phyloP scores from a whole-genome alignment of 2,888 invertebrate genomes.

The Apamea crenata region DNA sequence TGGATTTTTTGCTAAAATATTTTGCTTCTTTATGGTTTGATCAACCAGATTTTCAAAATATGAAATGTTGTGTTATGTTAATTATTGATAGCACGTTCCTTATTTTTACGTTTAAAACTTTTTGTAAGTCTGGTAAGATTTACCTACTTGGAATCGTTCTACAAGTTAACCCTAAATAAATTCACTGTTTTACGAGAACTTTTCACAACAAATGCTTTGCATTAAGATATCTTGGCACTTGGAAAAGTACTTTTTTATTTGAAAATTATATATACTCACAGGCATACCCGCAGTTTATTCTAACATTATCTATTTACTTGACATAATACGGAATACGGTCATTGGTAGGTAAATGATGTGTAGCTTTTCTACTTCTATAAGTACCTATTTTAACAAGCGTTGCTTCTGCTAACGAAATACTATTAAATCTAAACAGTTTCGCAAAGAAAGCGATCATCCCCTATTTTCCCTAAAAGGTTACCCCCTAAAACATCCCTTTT shows the following conservation, averaged over 20 bases:
- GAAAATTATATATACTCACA: too few relatives aligned
- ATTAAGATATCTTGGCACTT: too few relatives aligned
- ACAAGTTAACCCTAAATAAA: not conserved
- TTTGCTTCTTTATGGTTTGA: not conserved
- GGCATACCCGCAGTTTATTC: too few relatives aligned
- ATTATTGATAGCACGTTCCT: not conserved
- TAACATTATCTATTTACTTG: too few relatives aligned
- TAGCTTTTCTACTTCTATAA: too few relatives aligned
- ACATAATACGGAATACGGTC: too few relatives aligned
- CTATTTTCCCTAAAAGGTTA: slow-evolving; percentile 23
- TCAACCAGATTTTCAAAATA: not conserved
- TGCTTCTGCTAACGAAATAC: not conserved
- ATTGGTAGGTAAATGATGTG: too few relatives aligned
- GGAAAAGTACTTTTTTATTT: too few relatives aligned
- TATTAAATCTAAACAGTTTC: not conserved
- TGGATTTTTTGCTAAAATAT: slow-evolving; percentile 22
- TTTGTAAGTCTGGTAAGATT: not conserved
- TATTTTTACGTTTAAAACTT: not conserved
- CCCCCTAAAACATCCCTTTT: slow-evolving; percentile 59
- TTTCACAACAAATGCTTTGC: too few relatives aligned
- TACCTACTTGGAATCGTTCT: not conserved
- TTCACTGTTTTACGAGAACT: too few relatives aligned
- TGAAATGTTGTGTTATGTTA: not conserved
- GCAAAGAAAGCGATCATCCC: slow-evolving; percentile 21
- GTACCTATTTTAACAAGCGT: not conserved